Evolutionary conservation across 30 jellyfish, hydroid and myxozoan species (phyloP), one percentile per base, ranked within the genome.

Genomic region (Morbakka virulenta): DNA sequence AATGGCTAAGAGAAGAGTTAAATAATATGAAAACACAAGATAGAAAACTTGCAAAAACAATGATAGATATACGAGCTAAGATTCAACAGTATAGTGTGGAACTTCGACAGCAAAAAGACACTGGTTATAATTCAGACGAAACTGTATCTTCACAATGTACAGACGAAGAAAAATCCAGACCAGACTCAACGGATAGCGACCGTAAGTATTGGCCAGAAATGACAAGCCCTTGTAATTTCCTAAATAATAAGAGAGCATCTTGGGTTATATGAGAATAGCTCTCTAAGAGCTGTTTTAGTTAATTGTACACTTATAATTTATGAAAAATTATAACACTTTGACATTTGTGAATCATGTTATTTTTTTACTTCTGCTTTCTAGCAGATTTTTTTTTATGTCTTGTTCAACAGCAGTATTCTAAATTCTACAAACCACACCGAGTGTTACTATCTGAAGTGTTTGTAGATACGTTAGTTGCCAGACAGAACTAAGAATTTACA

Each of bases 11-110:
- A 49, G 66, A 31, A 24, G 96, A 86, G 77, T 52, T 86, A 29
- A 70, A 41, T 0, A 68, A 62, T 52, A 86, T 86, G 96, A 86
- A 86, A 77, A 28, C 86, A 4, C 96, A 86, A 50, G 96, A 86
- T 50, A 86, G 69, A 62, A 82, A 62, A 25, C 62, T 86, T 73
- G 96, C 96, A 1, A 77, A 70, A 66, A 86, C 96, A 0, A 86
- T 86, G 96, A 86, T 86, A 26, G 96, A 86, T 24, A 52, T 86
- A 13, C 64, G 96, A 25, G 76, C 96, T 28, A 68, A 35, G 34
- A 86, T 86, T 27, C 91, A 76, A 25, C 87, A 86, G 32, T 27
- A 50, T 32, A 86, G 77, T 64, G 50, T 76, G 21, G 96, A 86
- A 32, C 26, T 86, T 20, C 82, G 77, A 35, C 25, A 68, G 14